Conservation (phyloP, 2,888 invertebrate species). For the Lithophane ornitopus region DNA sequence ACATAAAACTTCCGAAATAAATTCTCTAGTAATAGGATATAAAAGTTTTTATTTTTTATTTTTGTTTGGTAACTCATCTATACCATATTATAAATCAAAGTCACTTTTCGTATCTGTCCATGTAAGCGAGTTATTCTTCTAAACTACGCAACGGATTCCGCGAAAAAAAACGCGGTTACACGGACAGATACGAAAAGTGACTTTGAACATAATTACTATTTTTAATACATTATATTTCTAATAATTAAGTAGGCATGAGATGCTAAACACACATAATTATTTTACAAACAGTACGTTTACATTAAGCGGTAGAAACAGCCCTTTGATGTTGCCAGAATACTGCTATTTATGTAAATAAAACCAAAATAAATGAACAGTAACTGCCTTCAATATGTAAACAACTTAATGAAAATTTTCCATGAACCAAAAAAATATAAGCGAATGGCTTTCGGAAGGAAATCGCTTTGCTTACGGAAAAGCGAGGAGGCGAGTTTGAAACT, state of each 20-base stretch:
- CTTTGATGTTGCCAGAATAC: constrained; percentile 3
- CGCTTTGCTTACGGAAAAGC: constrained; percentile 31
- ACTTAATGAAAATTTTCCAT: constrained; percentile 8
- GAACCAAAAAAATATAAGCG: constrained; percentile 35
- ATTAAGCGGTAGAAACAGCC: neutral
- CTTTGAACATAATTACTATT: neutral
- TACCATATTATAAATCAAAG: no score
- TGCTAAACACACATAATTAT: neutral
- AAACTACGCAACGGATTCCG: no score
- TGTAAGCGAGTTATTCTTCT: no score
- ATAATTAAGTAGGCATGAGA: neutral
- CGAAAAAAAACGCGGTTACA: no score
- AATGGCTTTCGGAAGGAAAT: constrained; percentile 43
- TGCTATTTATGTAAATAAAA: neutral
- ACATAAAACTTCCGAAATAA: no score
- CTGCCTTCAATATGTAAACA: constrained; percentile 11
- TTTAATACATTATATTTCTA: neutral
- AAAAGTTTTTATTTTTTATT: no score
- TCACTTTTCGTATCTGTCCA: no score
- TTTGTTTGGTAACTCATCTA: no score
- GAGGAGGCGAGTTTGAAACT: constrained; percentile 39
- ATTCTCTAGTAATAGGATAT: no score
- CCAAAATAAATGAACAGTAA: neutral
- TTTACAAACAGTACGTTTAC: neutral
- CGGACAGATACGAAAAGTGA: no score